Percentiles rank a stretch among this genome's conserved stretches.
These are phyloP conservation scores for Epicampocera succincta DNA, from an alignment of 2,888 invertebrate genomes.

Conservation along the genomic window DNA sequence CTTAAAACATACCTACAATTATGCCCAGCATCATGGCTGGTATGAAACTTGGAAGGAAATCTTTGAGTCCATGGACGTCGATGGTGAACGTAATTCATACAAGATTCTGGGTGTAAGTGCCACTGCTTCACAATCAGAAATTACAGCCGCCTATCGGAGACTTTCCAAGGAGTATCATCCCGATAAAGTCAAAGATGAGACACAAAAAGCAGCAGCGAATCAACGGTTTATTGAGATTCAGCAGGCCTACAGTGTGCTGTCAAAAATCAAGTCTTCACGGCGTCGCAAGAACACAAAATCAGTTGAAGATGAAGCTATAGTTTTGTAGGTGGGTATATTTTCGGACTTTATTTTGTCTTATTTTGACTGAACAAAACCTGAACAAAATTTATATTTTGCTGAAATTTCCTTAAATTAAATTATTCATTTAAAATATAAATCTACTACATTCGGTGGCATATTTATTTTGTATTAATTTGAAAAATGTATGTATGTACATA, in stretches of 20 bases:
- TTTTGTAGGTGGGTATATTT: slow-evolving; percentile 68
- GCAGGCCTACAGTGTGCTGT: slow-evolving; percentile 94
- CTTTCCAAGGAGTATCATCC: slow-evolving; percentile 94
- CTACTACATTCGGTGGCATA: too few relatives aligned
- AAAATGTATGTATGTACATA: too few relatives aligned
- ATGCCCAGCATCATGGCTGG: slow-evolving; percentile 93
- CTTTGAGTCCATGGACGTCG: slow-evolving; percentile 92
- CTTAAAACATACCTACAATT: slow-evolving; percentile 88
- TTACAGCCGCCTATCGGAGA: slow-evolving; percentile 90
- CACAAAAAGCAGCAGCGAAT: slow-evolving; percentile 87
- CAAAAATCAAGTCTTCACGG: slow-evolving; percentile 90
- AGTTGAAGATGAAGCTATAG: slow-evolving; percentile 82
- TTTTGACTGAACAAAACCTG: background rate
- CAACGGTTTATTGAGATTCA: slow-evolving; percentile 96
- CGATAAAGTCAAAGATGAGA: slow-evolving; percentile 91
- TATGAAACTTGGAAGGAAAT: slow-evolving; percentile 93
- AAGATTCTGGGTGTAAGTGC: slow-evolving; percentile 90
- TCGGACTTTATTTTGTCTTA: background rate
- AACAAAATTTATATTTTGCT: too few relatives aligned
- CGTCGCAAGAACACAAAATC: slow-evolving; percentile 88
- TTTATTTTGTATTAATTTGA: too few relatives aligned
- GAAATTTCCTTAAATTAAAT: too few relatives aligned
- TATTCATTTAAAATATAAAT: too few relatives aligned
- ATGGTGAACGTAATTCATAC: slow-evolving; percentile 94
- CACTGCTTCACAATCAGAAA: slow-evolving; percentile 92